phyloP scores from a whole-genome alignment of 2,113 vertebrate species.

The Anguilla rostrata region DNA sequence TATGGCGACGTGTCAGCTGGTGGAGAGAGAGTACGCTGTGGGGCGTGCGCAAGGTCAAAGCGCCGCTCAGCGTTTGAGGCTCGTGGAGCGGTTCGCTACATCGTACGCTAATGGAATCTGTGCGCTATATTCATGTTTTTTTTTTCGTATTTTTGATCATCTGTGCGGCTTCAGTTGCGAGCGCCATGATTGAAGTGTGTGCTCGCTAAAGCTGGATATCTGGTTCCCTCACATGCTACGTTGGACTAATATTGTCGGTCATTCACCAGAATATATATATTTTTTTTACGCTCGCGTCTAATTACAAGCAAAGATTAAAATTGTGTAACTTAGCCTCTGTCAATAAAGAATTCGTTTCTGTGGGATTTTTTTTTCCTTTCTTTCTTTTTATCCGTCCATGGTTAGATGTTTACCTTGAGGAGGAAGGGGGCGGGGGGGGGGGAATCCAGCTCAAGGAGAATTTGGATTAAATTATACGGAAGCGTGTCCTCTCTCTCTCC shows the following conservation, averaged over 20 bases:
- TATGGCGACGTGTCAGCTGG: no score
- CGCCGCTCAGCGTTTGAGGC: neutral
- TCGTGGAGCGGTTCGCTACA: neutral
- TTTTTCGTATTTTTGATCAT: neutral
- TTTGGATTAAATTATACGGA: neutral
- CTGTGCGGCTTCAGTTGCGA: neutral
- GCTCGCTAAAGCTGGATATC: neutral
- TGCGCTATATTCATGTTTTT: neutral
- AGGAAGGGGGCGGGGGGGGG: no score
- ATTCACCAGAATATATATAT: neutral
- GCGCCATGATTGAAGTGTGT: neutral
- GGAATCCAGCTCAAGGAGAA: neutral
- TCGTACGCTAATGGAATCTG: neutral
- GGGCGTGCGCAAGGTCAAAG: no score
- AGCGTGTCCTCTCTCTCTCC: neutral
- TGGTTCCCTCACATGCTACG: neutral
- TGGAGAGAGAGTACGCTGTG: neutral
- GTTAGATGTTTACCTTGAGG: neutral
- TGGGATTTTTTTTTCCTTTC: neutral
- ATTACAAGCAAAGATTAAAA: neutral
- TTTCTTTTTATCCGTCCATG: neutral
- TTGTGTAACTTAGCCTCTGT: neutral
- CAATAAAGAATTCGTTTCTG: neutral
- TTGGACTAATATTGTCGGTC: neutral
- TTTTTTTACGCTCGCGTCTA: neutral